Conservation (phyloP, 2,888 invertebrate genomes). For the Rhopalosiphum nymphaeae region DNA sequence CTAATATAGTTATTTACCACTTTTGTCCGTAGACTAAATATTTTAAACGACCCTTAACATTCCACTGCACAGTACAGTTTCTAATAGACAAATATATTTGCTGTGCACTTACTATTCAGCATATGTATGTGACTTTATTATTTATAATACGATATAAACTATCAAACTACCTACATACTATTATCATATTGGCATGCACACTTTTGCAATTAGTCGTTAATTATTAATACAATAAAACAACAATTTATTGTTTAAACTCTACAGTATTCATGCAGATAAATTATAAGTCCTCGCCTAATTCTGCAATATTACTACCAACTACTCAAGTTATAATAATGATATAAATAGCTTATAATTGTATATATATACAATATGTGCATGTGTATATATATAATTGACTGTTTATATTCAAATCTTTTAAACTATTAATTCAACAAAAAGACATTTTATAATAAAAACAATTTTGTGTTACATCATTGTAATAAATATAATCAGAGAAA, state of each 20-base stretch:
- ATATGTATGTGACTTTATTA: neutral
- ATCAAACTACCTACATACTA: neutral
- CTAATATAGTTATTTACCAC: conserved; percentile 25
- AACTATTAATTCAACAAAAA: neutral
- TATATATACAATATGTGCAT: too few species aligned
- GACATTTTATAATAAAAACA: neutral
- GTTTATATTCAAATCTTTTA: neutral
- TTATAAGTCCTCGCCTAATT: neutral
- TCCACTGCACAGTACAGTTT: neutral
- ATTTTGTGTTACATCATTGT: neutral
- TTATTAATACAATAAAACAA: neutral
- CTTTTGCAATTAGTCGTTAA: neutral
- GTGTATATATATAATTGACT: neutral
- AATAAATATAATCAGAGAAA: neutral
- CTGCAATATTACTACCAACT: neutral
- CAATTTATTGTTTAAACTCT: neutral
- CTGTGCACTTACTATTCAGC: neutral
- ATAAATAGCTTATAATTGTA: neutral
- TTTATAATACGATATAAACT: neutral
- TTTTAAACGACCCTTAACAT: neutral
- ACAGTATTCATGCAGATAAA: too few species aligned
- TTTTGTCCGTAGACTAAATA: neutral
- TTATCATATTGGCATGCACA: neutral
- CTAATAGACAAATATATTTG: neutral
- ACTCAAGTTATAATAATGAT: neutral